Base-by-base conservation (phyloP, 1,140 invertebrate genomes). In the Himalopsyche phryganea region DNA sequence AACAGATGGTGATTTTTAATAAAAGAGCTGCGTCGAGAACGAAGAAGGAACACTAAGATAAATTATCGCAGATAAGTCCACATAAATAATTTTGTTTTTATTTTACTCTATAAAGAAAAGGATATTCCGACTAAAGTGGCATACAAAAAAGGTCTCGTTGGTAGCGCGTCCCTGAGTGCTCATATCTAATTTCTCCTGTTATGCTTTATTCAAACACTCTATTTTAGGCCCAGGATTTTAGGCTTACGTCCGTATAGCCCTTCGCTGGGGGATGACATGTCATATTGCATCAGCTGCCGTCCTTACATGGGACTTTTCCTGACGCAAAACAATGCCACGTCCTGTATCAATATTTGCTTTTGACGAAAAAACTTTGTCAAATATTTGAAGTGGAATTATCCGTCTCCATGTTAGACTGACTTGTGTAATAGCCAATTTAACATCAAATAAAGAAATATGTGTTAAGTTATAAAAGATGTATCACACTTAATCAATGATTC, bases 151-250 rank as follows among this genome's bases (percentile, higher is more conserved):
- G 19, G 19, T 35, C 36, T 20, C 49, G 41, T 33, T 13, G 11
- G 19, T 35, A 9, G 23, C 42, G 18, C 1, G 44, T 44, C 46
- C 35, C 41, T 50, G 41, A 57, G 55, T 57, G 55, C 55, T 50
- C 55, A 45, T 57, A 57, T 57, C 55, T 47, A 33, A 48, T 57
- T 57, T 57, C 55, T 19, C 15, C 23, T 7, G 17, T 28, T 40
- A 28, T 53, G 42, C 40, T 53, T 28, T 35, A 13, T 19, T 45
- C 41, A 11, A 15, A 15, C 51, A 44, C n/a, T 45, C 40, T 32
- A 10, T 19, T 20, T 19, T 20, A 53, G 42, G n/a, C 13, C 18
- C 47, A 13, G 41, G 41, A 45, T 45, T 45, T 33, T 15, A 32
- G 11, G 28, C 41, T 53, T 15, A 53, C 42, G 20, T 53, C 51